A percentile compares a stretch with the other conserved stretches of the same genome.
Evolutionary conservation across 2,797 vertebrate species (phyloP).

Genomic region (Darevskia mixta): DNA sequence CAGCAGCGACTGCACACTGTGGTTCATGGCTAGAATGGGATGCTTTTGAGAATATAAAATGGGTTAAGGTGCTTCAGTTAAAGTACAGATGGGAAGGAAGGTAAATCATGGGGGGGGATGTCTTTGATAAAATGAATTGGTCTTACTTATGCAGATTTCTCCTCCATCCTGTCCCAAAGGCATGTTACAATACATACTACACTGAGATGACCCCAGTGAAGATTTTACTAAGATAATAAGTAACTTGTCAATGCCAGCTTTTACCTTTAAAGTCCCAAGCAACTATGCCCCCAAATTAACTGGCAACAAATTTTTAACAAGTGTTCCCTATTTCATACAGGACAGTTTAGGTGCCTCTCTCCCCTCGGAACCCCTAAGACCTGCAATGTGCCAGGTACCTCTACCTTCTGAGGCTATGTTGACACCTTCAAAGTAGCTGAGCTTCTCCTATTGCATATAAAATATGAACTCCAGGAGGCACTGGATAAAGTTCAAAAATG

Average conservation of each 20-base stretch:
- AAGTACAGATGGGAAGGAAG: too few relatives aligned
- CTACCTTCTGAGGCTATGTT: background rate
- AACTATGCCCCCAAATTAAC: background rate
- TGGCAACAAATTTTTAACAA: background rate
- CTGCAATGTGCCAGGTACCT: background rate
- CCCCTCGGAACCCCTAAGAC: background rate
- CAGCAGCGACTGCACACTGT: background rate
- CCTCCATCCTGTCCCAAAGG: background rate
- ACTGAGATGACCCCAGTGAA: background rate
- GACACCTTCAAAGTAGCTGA: background rate
- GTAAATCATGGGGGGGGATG: background rate
- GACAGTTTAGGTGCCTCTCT: background rate
- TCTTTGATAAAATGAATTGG: background rate
- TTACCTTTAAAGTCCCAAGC: background rate
- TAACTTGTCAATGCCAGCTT: background rate
- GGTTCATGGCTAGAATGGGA: too few relatives aligned
- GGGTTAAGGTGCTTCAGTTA: background rate
- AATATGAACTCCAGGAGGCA: background rate
- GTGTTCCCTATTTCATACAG: background rate
- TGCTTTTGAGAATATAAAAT: background rate
- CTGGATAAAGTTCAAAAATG: background rate
- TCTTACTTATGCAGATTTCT: background rate
- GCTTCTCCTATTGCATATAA: background rate
- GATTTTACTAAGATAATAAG: background rate
- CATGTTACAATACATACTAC: background rate